A percentile compares a stretch with the other conserved stretches of the same genome.
phyloP scores from a whole-genome alignment of 2,888 invertebrate species.

The Tridacna gigas region DNA sequence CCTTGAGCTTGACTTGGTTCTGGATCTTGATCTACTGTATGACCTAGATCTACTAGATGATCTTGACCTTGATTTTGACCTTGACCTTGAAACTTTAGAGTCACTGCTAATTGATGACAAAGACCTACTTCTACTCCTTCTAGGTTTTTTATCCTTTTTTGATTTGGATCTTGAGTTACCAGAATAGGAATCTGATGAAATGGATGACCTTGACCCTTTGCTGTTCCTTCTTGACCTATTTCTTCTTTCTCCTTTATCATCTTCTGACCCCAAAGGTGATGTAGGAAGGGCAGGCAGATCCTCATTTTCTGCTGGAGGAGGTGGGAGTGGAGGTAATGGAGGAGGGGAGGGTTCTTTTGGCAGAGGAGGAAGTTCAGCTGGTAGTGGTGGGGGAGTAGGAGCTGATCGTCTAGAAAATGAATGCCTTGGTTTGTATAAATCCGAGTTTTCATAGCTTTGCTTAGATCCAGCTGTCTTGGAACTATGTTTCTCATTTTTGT shows the following conservation, averaged over 20 bases:
- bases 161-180: slow-evolving; percentile 39
- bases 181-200: slow-evolving; percentile 37
- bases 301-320: slow-evolving; percentile 37
- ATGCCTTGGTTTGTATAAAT: slow-evolving; percentile 89
- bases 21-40: slow-evolving; percentile 48
- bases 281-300: slow-evolving; percentile 46
- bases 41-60: slow-evolving; percentile 50
- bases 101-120: slow-evolving; percentile 63
- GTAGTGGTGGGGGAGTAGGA: slow-evolving; percentile 53
- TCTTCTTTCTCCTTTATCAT: slow-evolving; percentile 39
- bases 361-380: slow-evolving; percentile 63
- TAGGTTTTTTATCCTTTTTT: slow-evolving; percentile 35
- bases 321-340: slow-evolving; percentile 59
- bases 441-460: slow-evolving; percentile 89
- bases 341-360: slow-evolving; percentile 57
- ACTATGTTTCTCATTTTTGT: slow-evolving; percentile 26
- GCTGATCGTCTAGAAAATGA: slow-evolving; percentile 56
- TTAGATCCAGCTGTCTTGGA: slow-evolving; percentile 52
- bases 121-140: slow-evolving; percentile 37
- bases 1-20: slow-evolving; percentile 53
- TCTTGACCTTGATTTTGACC: slow-evolving; percentile 51
- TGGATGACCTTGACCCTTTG: slow-evolving; percentile 46
- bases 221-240: slow-evolving; percentile 42
- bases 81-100: slow-evolving; percentile 47
- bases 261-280: slow-evolving; percentile 37